A percentile compares a stretch with the other conserved stretches of the same genome.
Conservation (phyloP, 2,888 invertebrate species). For the Brachyptera risi region DNA sequence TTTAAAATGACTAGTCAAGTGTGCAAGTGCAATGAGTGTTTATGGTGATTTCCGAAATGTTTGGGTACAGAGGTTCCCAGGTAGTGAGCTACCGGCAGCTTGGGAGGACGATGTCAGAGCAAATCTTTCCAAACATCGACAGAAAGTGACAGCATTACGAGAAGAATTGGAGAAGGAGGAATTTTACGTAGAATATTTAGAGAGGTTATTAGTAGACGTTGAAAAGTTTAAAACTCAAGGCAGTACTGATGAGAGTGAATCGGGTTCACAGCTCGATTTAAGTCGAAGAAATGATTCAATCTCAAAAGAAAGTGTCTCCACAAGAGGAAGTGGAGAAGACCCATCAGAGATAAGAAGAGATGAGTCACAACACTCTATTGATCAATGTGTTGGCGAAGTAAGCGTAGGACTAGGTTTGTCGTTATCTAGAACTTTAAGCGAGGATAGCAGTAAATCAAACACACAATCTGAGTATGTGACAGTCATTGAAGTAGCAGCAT, state of each 20-base stretch:
- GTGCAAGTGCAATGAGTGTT: conserved; percentile 59
- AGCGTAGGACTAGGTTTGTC: conserved; percentile 5
- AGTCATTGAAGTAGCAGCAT: conserved; percentile 68
- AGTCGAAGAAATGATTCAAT: not conserved
- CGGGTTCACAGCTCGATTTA: conserved; percentile 42
- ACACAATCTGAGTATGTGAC: conserved; percentile 67
- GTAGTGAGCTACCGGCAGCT: conserved; percentile 83
- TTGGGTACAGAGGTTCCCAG: conserved; percentile 88
- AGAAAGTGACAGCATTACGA: conserved; percentile 73
- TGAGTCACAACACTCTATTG: conserved; percentile 42
- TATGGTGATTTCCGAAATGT: conserved; percentile 88
- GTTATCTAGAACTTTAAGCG: conserved; percentile 25
- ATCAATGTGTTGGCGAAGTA: conserved; percentile 69
- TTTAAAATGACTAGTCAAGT: conserved; percentile 1
- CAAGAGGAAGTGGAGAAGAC: conserved; percentile 35
- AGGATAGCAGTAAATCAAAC: conserved; percentile 23
- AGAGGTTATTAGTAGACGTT: conserved; percentile 77
- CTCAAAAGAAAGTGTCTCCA: conserved; percentile 41
- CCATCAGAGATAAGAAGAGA: conserved; percentile 28
- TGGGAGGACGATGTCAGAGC: conserved; percentile 92
- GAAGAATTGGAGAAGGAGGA: conserved; percentile 88
- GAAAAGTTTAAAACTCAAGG: conserved; percentile 68
- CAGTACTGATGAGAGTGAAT: conserved; percentile 41
- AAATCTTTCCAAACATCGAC: conserved; percentile 83
- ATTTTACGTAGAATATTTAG: conserved; percentile 85